Conservation (phyloP, 2,113 vertebrate genomes). For the Eubucco bourcierii region DNA sequence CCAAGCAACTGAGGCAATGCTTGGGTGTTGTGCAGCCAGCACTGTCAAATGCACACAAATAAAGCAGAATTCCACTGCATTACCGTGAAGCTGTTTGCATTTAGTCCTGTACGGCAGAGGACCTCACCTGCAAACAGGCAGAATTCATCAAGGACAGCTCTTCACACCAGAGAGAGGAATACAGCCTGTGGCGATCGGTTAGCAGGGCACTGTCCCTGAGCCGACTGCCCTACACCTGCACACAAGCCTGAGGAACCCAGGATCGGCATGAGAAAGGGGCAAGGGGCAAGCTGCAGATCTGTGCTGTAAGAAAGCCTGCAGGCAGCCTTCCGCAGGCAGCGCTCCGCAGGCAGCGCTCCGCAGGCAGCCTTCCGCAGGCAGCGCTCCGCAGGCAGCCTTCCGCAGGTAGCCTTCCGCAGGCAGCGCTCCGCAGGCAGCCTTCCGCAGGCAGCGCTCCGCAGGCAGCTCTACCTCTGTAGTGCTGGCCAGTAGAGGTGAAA, state of each 20-base stretch:
- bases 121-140: background rate
- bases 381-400: background rate
- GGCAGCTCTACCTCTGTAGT: accelerated
- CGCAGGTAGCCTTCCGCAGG: background rate
- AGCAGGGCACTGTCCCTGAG: background rate
- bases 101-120: background rate
- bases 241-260: background rate
- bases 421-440: background rate
- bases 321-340: background rate
- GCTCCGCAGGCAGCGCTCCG: background rate
- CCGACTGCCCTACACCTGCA: background rate
- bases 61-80: background rate
- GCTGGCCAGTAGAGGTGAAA: background rate
- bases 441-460: background rate
- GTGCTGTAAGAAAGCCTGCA: background rate
- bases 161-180: slow-evolving; percentile 4
- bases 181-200: background rate
- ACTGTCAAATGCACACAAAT: background rate
- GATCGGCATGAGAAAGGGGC: background rate
- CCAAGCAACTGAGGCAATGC: background rate
- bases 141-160: background rate
- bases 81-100: background rate
- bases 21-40: background rate
- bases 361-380: background rate
- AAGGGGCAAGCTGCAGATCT: background rate